Evolutionary conservation across 2,888 invertebrate species (phyloP), one percentile per base, ranked within the genome.

Genomic region (Drosophila borealis): DNA sequence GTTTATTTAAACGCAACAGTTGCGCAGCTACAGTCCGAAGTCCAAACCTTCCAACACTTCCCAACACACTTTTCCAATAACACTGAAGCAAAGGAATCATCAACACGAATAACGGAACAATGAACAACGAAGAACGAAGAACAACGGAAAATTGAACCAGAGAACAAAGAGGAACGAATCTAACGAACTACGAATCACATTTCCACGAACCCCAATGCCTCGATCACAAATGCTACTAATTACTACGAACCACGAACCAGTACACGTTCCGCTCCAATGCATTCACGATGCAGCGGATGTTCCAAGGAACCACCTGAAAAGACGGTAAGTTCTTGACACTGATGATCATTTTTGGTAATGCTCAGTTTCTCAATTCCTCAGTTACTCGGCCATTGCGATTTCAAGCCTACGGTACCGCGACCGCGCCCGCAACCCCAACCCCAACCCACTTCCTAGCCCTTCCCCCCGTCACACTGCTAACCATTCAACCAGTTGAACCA

Each of bases 371-470:
- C 8, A 0, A 14, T 36, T 17, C 42, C 34, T 1, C 36, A 45
- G 61, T n/a, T 55, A 46, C 29, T 57, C n/a, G 57, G 46, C 39
- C 60, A 56, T 6, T 9, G 13, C 45, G 62, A 63, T 46, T 68
- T 74, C 62, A 74, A 74, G 60, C 51, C 5, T 51, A 74, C 59
- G 75, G 64, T 64, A 69, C 73, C 75, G 46, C 48, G 44, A 45
- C 55, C 14, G 46, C 48, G 44, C 41, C 55, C 14, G 1, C 29
- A 8, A 29, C 17, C 17, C 17, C 17, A 13, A 36, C 11, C 17
- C 8, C 11, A 14, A 5, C 5, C n/a, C 37, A 4, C 29, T n/a
- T 13, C 5, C 10, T 8, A 8, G 17, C 17, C 17, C 17, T 17
- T 17, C 17, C 17, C 17, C 17, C 17, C 29, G 29, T 29, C 8